Conservation (phyloP, 2,797 vertebrate genomes). For the Chiloscyllium punctatum region DNA sequence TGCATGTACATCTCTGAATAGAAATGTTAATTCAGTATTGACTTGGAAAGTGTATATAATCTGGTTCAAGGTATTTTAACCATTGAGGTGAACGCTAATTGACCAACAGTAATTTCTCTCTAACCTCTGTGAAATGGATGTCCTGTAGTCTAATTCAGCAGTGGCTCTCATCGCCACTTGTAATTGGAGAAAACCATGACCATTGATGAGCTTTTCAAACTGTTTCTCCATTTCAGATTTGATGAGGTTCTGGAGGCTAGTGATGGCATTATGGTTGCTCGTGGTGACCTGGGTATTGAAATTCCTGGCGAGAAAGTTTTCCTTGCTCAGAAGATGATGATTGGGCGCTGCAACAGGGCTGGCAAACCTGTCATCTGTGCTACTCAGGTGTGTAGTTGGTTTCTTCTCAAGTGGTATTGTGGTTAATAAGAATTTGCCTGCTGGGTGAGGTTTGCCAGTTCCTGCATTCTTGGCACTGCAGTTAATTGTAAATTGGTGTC, state of each 20-base stretch:
- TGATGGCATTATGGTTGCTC: conserved; percentile 97
- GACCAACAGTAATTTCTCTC: not conserved
- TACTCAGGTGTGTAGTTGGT: conserved; percentile 70
- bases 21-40: not conserved
- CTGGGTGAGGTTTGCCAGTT: not conserved
- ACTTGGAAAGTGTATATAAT: not conserved
- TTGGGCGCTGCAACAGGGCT: conserved; percentile 88
- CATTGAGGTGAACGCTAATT: not conserved
- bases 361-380: conserved; percentile 96
- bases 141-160: not conserved
- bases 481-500: not conserved
- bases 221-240: conserved; percentile 62
- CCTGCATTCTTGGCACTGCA: not conserved
- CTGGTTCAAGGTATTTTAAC: no score
- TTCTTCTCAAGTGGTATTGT: not conserved
- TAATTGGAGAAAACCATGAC: not conserved
- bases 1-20: not conserved
- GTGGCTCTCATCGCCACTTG: not conserved
- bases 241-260: conserved; percentile 97
- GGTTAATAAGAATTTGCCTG: not conserved
- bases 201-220: not conserved
- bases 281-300: conserved; percentile 91
- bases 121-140: not conserved
- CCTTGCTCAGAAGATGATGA: conserved; percentile 98
- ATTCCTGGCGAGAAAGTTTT: conserved; percentile 97